Evolutionary conservation across 1,140 invertebrate genomes (phyloP), one percentile per base, ranked within the genome.

Genomic region (Homarus americanus): DNA sequence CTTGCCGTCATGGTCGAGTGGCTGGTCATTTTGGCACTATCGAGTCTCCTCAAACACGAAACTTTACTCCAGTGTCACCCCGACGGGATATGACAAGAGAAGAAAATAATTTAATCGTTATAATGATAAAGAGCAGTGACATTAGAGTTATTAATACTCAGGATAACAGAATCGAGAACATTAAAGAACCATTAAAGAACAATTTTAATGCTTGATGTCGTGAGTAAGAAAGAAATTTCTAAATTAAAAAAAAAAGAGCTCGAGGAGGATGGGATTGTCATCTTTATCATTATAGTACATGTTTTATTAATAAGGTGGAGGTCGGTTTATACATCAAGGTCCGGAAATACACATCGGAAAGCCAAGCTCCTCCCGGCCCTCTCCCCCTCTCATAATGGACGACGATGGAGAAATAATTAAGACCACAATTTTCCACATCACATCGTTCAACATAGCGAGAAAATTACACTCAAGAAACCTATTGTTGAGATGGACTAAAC

Each of bases 351-450:
- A 44, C 40, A 28, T 32, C 3, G n/a, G n/a, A 28, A 69, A 32
- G n/a, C n/a, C n/a, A 1, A 0, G 20, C 4, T 24, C 66, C 66
- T 2, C 7, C 32, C 28, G 12, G 5, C 73, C 24, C 73, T 38
- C 73, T 76, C 28, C 40, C 73, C 73, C 40, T 24, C 44, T 44
- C n/a, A 80, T 80, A 17, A 80, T 58, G 78, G 32, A 53, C 28
- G n/a, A 32, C n/a, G 78, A 80, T 44, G 49, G 44, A 32, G 41
- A 80, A 53, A 53, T 80, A 80, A 80, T 80, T 53, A 80, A 44
- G 34, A n/a, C 15, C n/a, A 17, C n/a, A 32, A 44, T 53, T 78
- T 80, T 53, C 78, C 78, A 32, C 34, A 53, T 28, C 1, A n/a
- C n/a, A 80, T 28, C 78, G 78, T 32, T 80, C 78, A 80, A n/a